These are phyloP conservation scores for Perithous albicinctus DNA, from an alignment of 2,888 invertebrate genomes.

Conservation along the genomic window DNA sequence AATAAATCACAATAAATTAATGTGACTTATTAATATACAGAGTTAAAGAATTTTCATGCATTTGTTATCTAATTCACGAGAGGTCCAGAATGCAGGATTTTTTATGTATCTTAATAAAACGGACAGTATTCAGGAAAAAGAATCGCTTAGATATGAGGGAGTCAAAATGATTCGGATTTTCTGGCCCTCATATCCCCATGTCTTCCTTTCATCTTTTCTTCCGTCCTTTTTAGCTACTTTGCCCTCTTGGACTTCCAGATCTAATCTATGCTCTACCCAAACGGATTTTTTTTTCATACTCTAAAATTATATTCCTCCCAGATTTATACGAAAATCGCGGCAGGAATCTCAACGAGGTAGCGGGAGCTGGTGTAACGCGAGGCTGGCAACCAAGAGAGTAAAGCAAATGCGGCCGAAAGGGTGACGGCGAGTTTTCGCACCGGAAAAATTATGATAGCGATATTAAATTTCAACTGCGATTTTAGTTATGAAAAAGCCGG, in stretches of 20 bases:
- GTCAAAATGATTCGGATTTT: constrained; percentile 46
- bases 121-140: too few relatives aligned
- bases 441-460: constrained; percentile 77
- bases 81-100: too few relatives aligned
- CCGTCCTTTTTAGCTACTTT: background rate
- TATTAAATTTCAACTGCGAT: constrained; percentile 81
- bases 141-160: constrained; percentile 19
- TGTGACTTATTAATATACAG: too few relatives aligned
- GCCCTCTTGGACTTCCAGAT: constrained; percentile 41
- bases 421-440: constrained; percentile 49
- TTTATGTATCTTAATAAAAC: too few relatives aligned
- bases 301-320: constrained; percentile 78
- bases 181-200: constrained; percentile 3
- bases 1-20: too few relatives aligned
- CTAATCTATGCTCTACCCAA: constrained; percentile 67
- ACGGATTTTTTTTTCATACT: constrained; percentile 77
- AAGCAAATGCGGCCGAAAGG: constrained; percentile 47
- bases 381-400: constrained; percentile 31
- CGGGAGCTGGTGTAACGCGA: constrained; percentile 31
- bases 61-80: too few relatives aligned
- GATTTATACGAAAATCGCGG: constrained; percentile 76
- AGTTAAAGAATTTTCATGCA: too few relatives aligned
- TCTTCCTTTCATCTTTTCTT: constrained; percentile 15
- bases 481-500: constrained; percentile 79
- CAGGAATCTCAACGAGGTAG: constrained; percentile 75